These are phyloP conservation scores for Gyps fulvus DNA, from an alignment of 2,113 vertebrate genomes.

Conservation along the genomic window DNA sequence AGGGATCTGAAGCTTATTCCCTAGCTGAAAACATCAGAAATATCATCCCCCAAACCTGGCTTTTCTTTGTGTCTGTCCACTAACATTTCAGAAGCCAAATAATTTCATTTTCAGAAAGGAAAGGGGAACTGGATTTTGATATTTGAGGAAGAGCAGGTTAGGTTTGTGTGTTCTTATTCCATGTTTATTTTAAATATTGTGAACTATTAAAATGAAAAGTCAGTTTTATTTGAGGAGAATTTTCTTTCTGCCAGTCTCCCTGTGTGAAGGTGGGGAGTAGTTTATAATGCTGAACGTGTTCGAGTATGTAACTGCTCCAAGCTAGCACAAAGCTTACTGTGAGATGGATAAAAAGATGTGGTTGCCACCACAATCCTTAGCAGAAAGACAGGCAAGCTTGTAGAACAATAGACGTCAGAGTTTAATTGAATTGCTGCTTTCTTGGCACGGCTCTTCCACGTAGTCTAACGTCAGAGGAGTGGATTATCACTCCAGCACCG, in stretches of 20 bases:
- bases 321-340: not conserved
- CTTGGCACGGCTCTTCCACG: not conserved
- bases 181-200: slow-evolving; percentile 1
- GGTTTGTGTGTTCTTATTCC: not conserved
- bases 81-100: not conserved
- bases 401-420: not conserved
- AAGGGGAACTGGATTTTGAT: not conserved
- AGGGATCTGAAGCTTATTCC: not conserved
- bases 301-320: not conserved
- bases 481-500: not conserved
- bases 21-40: not conserved
- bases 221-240: not conserved
- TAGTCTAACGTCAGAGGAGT: not conserved
- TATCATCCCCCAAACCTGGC: not conserved
- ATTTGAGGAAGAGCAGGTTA: not conserved
- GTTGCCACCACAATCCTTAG: not conserved
- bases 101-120: not conserved
- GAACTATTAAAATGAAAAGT: not conserved
- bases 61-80: not conserved
- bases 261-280: not conserved
- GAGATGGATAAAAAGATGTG: not conserved
- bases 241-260: not conserved
- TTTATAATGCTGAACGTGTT: not conserved
- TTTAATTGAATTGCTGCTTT: not conserved
- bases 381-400: not conserved